These are phyloP conservation scores for Hipparchia semele DNA, from an alignment of 2,888 invertebrate species.

Conservation along the genomic window DNA sequence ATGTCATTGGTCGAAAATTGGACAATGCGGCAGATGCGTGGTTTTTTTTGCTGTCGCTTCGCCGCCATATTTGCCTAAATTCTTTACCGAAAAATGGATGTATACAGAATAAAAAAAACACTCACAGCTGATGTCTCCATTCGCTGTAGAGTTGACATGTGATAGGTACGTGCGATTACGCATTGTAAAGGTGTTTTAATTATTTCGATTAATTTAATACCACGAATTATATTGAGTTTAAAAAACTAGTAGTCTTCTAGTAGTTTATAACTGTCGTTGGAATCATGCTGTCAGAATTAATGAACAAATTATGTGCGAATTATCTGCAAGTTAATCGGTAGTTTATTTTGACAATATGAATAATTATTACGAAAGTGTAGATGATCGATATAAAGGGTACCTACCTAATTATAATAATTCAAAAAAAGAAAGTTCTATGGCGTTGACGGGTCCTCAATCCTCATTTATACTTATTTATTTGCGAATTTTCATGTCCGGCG, in stretches of 20 bases:
- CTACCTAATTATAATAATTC: not conserved
- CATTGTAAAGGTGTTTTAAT: conserved; percentile 27
- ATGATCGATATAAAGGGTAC: not conserved
- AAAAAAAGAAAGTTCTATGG: too few species aligned
- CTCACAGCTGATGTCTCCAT: conserved; percentile 71
- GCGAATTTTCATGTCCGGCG: too few species aligned
- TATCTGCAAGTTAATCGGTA: not conserved
- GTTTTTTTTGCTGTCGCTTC: conserved; percentile 59
- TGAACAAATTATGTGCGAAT: not conserved
- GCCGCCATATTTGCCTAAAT: conserved; percentile 76
- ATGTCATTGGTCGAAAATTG: conserved; percentile 74
- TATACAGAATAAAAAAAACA: conserved; percentile 44
- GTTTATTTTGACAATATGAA: conserved; percentile 4
- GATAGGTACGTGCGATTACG: conserved; percentile 54
- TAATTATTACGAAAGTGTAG: not conserved
- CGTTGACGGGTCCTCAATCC: too few species aligned
- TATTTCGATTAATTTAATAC: conserved; percentile 8
- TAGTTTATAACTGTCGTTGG: conserved; percentile 2
- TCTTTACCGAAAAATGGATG: conserved; percentile 53
- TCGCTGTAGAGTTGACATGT: conserved; percentile 66
- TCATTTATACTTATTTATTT: too few species aligned
- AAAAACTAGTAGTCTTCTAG: not conserved
- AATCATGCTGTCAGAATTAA: not conserved
- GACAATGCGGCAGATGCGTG: conserved; percentile 80
- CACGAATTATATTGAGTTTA: conserved; percentile 10